phyloP scores from a whole-genome alignment of 2,797 vertebrate genomes.

The Denticeps clupeoides region DNA sequence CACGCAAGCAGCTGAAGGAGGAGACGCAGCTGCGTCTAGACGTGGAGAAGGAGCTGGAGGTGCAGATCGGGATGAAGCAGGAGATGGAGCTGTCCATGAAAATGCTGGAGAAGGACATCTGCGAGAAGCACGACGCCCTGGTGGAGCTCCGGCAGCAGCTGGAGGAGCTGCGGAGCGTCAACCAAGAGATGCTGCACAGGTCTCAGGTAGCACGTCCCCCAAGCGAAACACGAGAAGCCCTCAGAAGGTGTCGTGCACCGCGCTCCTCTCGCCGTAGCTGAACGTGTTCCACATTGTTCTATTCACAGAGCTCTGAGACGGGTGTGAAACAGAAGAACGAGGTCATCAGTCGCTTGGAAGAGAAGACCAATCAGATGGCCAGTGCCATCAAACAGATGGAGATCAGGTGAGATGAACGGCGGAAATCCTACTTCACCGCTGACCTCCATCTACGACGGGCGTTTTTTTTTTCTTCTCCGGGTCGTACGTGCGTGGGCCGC shows the following conservation, averaged over 20 bases:
- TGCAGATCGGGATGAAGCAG: slow-evolving; percentile 95
- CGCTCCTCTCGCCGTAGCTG: too few relatives aligned
- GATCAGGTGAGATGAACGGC: slow-evolving; percentile 67
- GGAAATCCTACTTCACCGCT: background rate
- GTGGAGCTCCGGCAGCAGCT: slow-evolving; percentile 89
- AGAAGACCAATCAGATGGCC: slow-evolving; percentile 94
- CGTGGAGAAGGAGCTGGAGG: slow-evolving; percentile 91
- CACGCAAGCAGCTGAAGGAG: slow-evolving; percentile 91
- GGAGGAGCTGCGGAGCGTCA: slow-evolving; percentile 85
- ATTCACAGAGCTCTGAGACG: slow-evolving; percentile 70
- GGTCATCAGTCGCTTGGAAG: slow-evolving; percentile 81
- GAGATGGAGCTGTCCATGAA: slow-evolving; percentile 99
- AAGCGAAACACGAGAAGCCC: too few relatives aligned
- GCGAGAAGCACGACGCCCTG: slow-evolving; percentile 91
- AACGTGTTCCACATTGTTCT: accelerated
- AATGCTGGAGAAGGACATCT: slow-evolving; percentile 97
- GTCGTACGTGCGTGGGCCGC: too few relatives aligned
- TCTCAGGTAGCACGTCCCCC: slow-evolving; percentile 64
- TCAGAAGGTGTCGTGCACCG: background rate
- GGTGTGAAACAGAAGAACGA: slow-evolving; percentile 89
- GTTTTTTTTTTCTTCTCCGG: too few relatives aligned
- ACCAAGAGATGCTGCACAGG: slow-evolving; percentile 89
- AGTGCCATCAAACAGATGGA: slow-evolving; percentile 90
- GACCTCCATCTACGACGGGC: too few relatives aligned
- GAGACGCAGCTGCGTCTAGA: slow-evolving; percentile 91